phyloP scores from a whole-genome alignment of 2,113 vertebrate genomes.

The Ammodytes marinus region DNA sequence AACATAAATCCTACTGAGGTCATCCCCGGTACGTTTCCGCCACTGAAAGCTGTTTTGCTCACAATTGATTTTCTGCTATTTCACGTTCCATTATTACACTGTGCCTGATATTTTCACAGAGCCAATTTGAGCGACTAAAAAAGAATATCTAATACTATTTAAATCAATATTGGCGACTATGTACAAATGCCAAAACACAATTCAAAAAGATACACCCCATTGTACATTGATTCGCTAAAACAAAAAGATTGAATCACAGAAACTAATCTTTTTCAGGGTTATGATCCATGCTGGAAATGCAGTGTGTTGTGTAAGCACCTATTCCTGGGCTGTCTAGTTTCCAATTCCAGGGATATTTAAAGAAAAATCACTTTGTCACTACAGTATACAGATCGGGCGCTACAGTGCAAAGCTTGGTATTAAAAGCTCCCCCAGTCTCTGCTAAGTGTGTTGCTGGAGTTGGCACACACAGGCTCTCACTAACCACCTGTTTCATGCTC shows the following conservation, averaged over 20 bases:
- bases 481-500: background rate
- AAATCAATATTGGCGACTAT: constrained; percentile 52
- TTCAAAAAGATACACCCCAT: constrained; percentile 20
- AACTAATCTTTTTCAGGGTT: constrained; percentile 24
- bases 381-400: background rate
- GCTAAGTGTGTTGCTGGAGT: background rate
- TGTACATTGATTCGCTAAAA: constrained; percentile 40
- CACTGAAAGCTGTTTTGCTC: constrained; percentile 42
- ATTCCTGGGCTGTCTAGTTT: constrained; percentile 9
- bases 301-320: background rate
- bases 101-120: constrained; percentile 52
- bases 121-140: constrained; percentile 66
- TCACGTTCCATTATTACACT: constrained; percentile 17
- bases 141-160: constrained; percentile 41
- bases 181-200: constrained; percentile 61
- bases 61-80: constrained; percentile 64
- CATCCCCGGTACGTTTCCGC: background rate
- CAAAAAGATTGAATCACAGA: constrained; percentile 39
- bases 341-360: constrained; percentile 13
- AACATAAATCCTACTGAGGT: constrained; percentile 34
- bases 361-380: background rate
- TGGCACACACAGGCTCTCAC: background rate
- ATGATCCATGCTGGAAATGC: constrained; percentile 19
- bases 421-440: background rate
- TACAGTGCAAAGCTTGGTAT: background rate